A percentile compares a stretch with the other conserved stretches of the same genome.
Conservation (phyloP, 2,113 vertebrate genomes). For the Callithrix jacchus region DNA sequence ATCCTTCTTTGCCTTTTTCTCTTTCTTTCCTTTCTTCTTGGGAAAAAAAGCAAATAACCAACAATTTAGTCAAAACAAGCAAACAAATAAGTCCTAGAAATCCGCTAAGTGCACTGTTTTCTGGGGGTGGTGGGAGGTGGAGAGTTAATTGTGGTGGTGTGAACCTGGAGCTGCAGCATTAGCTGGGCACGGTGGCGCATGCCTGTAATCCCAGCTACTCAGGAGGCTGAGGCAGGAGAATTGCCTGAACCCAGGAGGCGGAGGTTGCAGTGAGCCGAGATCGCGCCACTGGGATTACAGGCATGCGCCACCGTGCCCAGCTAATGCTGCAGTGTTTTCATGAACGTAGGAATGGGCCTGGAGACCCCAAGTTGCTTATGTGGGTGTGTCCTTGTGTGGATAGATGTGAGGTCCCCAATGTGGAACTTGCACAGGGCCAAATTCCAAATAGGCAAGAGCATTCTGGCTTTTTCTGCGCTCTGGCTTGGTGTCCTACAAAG, state of each 20-base stretch:
- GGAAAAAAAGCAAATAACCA: constrained; percentile 63
- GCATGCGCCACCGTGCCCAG: no score
- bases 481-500: no score
- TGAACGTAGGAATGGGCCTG: rapidly evolving
- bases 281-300: no score
- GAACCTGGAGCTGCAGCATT: rapidly evolving
- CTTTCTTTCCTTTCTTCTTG: constrained; percentile 83
- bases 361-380: rapidly evolving
- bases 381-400: not conserved
- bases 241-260: no score
- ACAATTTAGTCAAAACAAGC: not conserved
- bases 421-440: rapidly evolving
- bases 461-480: not conserved
- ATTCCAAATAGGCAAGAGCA: rapidly evolving
- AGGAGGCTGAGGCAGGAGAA: no score
- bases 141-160: rapidly evolving
- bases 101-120: rapidly evolving
- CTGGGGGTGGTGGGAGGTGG: rapidly evolving
- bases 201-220: no score
- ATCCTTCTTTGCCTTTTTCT: constrained; percentile 79
- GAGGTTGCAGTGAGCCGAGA: no score
- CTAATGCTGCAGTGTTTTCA: rapidly evolving
- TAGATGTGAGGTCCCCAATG: not conserved
- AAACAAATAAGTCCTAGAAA: not conserved
- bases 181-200: no score